Conservation (phyloP, 2,113 vertebrate species). For the Cynopterus brachyotis region DNA sequence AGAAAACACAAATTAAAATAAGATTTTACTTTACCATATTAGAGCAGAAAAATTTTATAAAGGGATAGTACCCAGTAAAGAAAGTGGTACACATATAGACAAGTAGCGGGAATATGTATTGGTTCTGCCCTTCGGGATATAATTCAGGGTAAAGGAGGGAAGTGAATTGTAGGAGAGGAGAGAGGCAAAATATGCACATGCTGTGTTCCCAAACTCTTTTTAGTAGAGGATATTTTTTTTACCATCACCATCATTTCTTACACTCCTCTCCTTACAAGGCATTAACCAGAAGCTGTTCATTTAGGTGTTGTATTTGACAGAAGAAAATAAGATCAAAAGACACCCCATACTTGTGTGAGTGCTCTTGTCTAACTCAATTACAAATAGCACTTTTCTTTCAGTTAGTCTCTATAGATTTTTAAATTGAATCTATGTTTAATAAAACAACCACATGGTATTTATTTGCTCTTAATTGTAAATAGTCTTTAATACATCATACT, state of each 20-base stretch:
- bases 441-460: background rate
- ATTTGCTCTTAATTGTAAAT: background rate
- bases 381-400: background rate
- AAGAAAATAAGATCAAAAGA: background rate
- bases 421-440: conserved; percentile 23
- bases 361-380: background rate
- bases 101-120: background rate
- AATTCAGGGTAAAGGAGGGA: background rate
- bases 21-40: conserved; percentile 1
- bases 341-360: background rate
- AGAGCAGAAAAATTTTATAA: background rate
- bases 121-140: background rate
- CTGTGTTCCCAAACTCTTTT: background rate
- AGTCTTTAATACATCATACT: background rate
- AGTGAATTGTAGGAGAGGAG: background rate
- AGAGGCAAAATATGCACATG: background rate
- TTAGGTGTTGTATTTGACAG: background rate
- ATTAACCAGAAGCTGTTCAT: background rate
- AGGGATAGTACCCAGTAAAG: background rate
- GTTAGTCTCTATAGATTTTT: background rate
- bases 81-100: background rate
- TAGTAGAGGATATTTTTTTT: background rate
- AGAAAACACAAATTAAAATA: background rate
- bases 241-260: background rate
- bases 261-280: background rate